Evolutionary conservation across 2,797 vertebrate genomes (phyloP), one percentile per base, ranked within the genome.

Genomic region (Simalia tracyae): DNA sequence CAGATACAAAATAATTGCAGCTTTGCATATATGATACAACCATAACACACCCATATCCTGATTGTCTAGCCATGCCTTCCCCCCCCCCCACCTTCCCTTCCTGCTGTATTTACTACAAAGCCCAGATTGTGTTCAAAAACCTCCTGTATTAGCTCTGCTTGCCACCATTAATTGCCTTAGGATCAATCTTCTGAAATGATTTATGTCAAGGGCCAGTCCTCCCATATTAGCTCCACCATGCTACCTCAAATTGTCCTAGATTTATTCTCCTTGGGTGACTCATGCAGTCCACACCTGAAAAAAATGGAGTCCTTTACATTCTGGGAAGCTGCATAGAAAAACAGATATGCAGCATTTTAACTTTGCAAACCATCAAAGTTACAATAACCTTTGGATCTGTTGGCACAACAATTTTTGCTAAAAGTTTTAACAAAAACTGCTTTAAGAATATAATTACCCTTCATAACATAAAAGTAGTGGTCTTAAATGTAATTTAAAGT

Each of bases 141-240:
- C 90, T 42, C 76, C 86, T 60, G 50, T 56, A 87, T 92, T 68
- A 5, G 5, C n/a, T 42, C 76, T 46, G n/a, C n/a, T 66, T 10
- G 56, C 89, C 91, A 4, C 88, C 89, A 72, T 28, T 90, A 46
- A 88, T 76, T 91, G 60, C 2, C 7, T 86, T 1, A 66, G 61
- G 28, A 89, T 31, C 90, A 89, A 66, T 84, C 88, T 7, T 94
- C 88, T n/a, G 1, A 89, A 84, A 87, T 89, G 84, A 28, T 31
- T 90, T 91, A 93, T 63, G 14, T 91, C 90, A 68, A 89, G 86
- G 90, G 91, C 86, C 91, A 93, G 64, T 90, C 1, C n/a, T 72
- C 2, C 87, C 86, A 8, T 92, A 89, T 90, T 92, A 61, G 59
- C 64, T 89, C 11, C 2, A 9, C 17, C 54, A 1, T 90, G 60